Percentiles rank a stretch among this genome's conserved stretches.
phyloP scores from a whole-genome alignment of 92 coral and sea anemone genomes.

The Palythoa grandis region DNA sequence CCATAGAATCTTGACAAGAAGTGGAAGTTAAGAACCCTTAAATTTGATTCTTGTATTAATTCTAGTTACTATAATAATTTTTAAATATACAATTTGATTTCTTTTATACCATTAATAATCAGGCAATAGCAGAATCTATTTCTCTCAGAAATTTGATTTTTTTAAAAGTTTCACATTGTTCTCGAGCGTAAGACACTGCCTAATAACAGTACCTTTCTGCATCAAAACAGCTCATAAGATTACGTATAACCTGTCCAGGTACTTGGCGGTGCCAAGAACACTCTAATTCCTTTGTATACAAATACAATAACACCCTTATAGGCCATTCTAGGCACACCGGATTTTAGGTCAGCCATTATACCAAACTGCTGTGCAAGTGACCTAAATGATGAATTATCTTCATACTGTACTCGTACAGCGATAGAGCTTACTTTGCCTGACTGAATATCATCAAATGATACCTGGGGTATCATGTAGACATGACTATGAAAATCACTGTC shows the following conservation, averaged over 20 bases:
- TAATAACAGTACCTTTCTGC: no score
- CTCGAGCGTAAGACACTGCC: not conserved
- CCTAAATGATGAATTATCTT: slow-evolving; percentile 56
- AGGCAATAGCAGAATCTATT: no score
- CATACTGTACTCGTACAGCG: slow-evolving; percentile 79
- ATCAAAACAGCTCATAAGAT: not conserved
- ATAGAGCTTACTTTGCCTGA: slow-evolving; percentile 48
- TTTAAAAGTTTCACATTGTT: not conserved
- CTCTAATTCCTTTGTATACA: slow-evolving; percentile 66
- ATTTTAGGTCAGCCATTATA: slow-evolving; percentile 80
- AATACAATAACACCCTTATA: slow-evolving; percentile 84
- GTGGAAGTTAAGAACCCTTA: no score
- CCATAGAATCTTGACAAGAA: no score
- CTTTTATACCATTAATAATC: no score
- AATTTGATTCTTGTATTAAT: no score
- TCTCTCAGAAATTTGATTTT: not conserved
- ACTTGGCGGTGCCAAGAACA: slow-evolving; percentile 79
- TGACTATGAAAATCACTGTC: slow-evolving; percentile 63
- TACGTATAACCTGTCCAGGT: slow-evolving; percentile 63
- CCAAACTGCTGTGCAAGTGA: slow-evolving; percentile 71
- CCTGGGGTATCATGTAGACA: slow-evolving; percentile 74
- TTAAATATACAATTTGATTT: no score
- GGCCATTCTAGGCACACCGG: slow-evolving; percentile 95
- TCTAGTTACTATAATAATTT: no score
- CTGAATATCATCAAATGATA: slow-evolving; percentile 61